These are phyloP conservation scores for Gasterosteus aculeatus DNA, from an alignment of 2,113 vertebrate genomes.

Conservation along the genomic window DNA sequence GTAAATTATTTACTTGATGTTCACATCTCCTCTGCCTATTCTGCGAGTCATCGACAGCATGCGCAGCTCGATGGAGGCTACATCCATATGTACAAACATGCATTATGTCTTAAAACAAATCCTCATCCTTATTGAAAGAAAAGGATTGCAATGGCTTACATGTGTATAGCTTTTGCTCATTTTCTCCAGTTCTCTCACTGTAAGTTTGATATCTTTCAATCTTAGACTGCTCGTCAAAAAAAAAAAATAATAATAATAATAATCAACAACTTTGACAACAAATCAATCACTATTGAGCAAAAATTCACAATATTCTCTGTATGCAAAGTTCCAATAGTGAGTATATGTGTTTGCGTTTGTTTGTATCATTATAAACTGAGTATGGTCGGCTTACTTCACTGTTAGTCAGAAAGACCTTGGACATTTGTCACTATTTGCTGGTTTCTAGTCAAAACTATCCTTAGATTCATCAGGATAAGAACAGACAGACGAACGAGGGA, in stretches of 20 bases:
- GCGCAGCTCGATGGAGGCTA: slow-evolving; percentile 34
- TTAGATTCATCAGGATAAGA: neutral
- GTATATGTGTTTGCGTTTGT: neutral
- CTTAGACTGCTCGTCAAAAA: neutral
- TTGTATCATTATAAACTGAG: neutral
- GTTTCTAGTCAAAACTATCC: too few species aligned
- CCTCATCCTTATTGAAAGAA: neutral
- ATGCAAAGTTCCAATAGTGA: too few species aligned
- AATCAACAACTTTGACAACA: neutral
- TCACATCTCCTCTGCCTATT: slow-evolving; percentile 41
- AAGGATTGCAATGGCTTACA: neutral
- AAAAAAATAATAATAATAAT: neutral
- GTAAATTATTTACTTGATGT: slow-evolving; percentile 10
- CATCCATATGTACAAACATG: slow-evolving; percentile 16
- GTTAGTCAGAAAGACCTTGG: neutral
- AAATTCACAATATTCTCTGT: too few species aligned
- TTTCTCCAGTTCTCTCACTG: neutral
- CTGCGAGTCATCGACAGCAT: slow-evolving; percentile 33
- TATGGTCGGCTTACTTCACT: neutral
- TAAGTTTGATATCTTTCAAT: neutral
- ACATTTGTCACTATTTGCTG: neutral
- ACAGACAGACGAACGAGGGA: neutral
- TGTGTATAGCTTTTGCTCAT: neutral
- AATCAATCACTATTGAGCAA: neutral
- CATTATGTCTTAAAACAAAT: slow-evolving; percentile 29